phyloP scores from a whole-genome alignment of 2,113 vertebrate genomes.

The Gallinago paraguaiae region DNA sequence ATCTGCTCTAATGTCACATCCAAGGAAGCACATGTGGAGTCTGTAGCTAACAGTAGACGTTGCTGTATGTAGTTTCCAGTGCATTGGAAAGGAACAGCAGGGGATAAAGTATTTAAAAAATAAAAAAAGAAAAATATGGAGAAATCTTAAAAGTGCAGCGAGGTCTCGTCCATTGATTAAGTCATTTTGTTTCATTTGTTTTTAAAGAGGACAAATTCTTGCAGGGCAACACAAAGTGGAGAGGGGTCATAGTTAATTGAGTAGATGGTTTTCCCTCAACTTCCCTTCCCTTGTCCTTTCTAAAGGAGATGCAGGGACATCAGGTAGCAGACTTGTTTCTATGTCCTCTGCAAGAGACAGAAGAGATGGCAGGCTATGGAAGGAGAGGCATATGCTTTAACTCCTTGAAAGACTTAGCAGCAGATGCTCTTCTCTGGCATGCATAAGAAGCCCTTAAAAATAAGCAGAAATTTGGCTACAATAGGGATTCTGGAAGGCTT shows the following conservation, averaged over 20 bases:
- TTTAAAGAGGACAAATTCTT: not conserved
- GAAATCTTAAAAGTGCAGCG: not conserved
- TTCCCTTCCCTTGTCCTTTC: not conserved
- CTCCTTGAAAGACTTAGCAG: not conserved
- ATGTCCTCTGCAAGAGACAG: not conserved
- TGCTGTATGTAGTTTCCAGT: not conserved
- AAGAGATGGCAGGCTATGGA: not conserved
- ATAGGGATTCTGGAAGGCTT: not conserved
- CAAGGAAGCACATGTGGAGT: not conserved
- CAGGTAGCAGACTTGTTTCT: not conserved
- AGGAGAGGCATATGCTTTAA: slow-evolving; percentile 6
- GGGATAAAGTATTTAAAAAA: not conserved
- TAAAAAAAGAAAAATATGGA: not conserved
- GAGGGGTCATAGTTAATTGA: not conserved
- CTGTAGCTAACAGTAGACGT: not conserved
- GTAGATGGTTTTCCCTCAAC: not conserved
- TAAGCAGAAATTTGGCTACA: slow-evolving; percentile 8
- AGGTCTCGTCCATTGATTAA: not conserved
- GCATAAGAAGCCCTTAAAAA: slow-evolving; percentile 21
- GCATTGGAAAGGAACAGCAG: not conserved
- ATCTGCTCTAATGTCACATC: rapidly evolving
- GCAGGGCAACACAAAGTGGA: not conserved
- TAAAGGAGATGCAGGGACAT: not conserved
- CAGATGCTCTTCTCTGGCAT: slow-evolving; percentile 17
- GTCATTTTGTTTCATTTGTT: not conserved